Base-by-base conservation (phyloP, 2,797 vertebrate species). In the Rhynchonycteris naso region DNA sequence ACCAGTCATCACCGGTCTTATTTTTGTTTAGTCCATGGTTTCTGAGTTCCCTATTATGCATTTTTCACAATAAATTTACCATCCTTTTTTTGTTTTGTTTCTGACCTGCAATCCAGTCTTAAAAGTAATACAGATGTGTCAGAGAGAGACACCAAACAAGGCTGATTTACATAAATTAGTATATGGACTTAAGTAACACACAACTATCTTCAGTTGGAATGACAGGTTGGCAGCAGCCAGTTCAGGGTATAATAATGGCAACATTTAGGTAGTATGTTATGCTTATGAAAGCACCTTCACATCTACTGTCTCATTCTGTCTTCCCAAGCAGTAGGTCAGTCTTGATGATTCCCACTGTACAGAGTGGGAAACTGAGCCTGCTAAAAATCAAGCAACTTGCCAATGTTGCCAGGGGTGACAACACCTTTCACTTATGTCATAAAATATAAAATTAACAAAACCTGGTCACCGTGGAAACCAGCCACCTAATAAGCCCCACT, bases 381-480 rank as follows among this genome's bases (percentile, higher is more conserved):
- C 75, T 18, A 19, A 43, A 66, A 72, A 10, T 50, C 35, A 75
- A 61, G 4, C 35, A 69, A 63, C 30, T 30, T 69, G 26, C 66
- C 65, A 35, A 22, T 4, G 10, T 5, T 26, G 38, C 43, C 52
- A 68, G 58, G 43, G 15, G 30, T 54, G 26, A 13, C 43, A 76
- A 43, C 1, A n/a, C 28, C 76, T 56, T 54, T 50, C 43, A 83
- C 47, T 35, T 18, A 35, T 30, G 43, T 47, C 28, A 38, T n/a
- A 68, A 86, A 83, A 74, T 82, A 86, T n/a, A 86, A 15, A 14
- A 76, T 15, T 35, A 22, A 54, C 9, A 90, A 61, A 50, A 76
- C 52, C 38, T 63, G 30, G n/a, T 30, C n/a, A 47, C 21, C 18
- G 76, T 11, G 21, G 69, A 68, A 66, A 74, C 38, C 30, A 72